Evolutionary conservation across 2,888 invertebrate species (phyloP), one percentile per base, ranked within the genome.

Genomic region (Ditylenchus weischeri): DNA sequence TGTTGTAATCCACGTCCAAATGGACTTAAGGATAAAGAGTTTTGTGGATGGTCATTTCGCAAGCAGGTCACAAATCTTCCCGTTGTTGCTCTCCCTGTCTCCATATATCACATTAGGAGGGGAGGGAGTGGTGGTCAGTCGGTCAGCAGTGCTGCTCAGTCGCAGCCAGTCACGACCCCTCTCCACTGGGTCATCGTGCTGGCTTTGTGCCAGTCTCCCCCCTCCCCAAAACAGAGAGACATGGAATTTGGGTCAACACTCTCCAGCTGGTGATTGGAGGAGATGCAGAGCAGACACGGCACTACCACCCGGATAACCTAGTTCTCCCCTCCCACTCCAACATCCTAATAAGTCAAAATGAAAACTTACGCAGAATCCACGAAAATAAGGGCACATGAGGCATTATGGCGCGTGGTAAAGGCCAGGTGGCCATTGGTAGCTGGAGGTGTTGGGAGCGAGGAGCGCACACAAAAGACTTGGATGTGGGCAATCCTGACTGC

Each of bases 361-460:
- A 35, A 66, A 57, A 77, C 79, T 73, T 59, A 81, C 81, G 77
- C 76, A 51, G 79, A 73, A 71, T 81, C 81, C 65, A 81, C 74
- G 71, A 79, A 80, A 60, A 79, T 80, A 58, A 81, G 70, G 60
- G 77, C 78, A 62, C 81, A 78, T 13, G 73, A 72, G 35, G 77
- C 72, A 58, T 80, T 78, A 67, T 82, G 81, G 62, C 79, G 77
- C 10, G 81, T 81, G 64, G 75, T 79, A 74, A 81, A 81, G 21
- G 74, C 72, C 64, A 76, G 69, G 35, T 71, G 69, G 15, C 59
- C 59, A n/a, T 54, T 54, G 54, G 43, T 62, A 21, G 62, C 29
- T 51, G 29, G 38, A 36, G 64, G 57, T 58, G 62, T 23, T 21
- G 64, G 54, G 10, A n/a, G 19, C 21, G 48, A 21, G 19, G 23